These are phyloP conservation scores for Tachypleus tridentatus DNA, from an alignment of 1,140 invertebrate genomes.

Conservation along the genomic window DNA sequence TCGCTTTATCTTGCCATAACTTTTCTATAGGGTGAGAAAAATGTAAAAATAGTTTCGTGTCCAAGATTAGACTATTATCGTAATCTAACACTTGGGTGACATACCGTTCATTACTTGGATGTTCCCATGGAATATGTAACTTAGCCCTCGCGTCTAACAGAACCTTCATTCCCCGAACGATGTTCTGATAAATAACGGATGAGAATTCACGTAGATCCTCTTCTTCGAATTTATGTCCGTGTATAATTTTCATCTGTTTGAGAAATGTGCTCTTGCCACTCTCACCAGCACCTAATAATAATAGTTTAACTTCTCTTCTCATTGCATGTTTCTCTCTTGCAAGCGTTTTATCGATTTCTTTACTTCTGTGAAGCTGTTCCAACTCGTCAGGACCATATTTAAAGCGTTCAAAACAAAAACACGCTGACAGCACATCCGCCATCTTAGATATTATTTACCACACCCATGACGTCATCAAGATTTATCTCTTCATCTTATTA, in stretches of 20 bases:
- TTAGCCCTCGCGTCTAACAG: slow-evolving; percentile 89
- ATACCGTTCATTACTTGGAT: slow-evolving; percentile 57
- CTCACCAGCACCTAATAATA: slow-evolving; percentile 78
- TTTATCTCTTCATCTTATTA: too few relatives aligned
- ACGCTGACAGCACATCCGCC: slow-evolving; percentile 35
- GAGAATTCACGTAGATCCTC: slow-evolving; percentile 72
- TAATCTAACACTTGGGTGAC: slow-evolving; percentile 45
- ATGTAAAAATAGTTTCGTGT: slow-evolving; percentile 64
- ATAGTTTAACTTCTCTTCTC: slow-evolving; percentile 58
- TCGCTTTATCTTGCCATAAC: slow-evolving; percentile 79
- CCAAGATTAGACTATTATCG: slow-evolving; percentile 54
- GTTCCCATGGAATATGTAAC: slow-evolving; percentile 81
- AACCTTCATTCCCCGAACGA: slow-evolving; percentile 88
- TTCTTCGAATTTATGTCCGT: slow-evolving; percentile 74
- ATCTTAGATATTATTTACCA: slow-evolving; percentile 9
- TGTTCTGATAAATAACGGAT: slow-evolving; percentile 83
- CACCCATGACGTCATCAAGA: too few relatives aligned
- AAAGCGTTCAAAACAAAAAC: slow-evolving; percentile 46
- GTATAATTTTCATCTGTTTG: slow-evolving; percentile 99
- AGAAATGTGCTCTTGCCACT: slow-evolving; percentile 94
- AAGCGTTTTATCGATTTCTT: slow-evolving; percentile 70
- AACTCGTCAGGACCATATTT: slow-evolving; percentile 57
- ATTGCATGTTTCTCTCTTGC: slow-evolving; percentile 47
- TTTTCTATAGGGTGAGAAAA: slow-evolving; percentile 65
- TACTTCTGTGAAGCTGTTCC: slow-evolving; percentile 61